Percentiles rank a stretch among this genome's conserved stretches.
Conservation (phyloP, 2,888 invertebrate species). For the Dynastes grantii region DNA sequence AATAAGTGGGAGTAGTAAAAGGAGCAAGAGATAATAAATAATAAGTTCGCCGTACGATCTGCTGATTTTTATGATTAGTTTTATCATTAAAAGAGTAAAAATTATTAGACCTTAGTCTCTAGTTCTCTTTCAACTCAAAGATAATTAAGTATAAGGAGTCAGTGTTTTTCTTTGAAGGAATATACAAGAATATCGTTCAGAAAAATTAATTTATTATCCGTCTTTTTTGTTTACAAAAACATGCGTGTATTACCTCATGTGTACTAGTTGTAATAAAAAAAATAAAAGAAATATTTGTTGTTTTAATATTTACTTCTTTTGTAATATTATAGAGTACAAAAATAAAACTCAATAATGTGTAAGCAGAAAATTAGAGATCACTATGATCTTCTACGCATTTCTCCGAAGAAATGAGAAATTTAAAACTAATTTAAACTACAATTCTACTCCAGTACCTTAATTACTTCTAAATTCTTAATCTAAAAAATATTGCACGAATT, state of each 20-base stretch:
- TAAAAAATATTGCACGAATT: constrained; percentile 42
- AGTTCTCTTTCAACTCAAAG: no score
- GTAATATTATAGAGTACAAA: constrained; percentile 7
- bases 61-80: no score
- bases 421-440: background rate
- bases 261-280: constrained; percentile 18
- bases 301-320: constrained; percentile 7
- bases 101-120: no score
- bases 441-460: constrained; percentile 16
- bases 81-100: no score
- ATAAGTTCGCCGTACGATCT: no score
- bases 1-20: no score
- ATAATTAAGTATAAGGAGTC: no score
- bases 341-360: background rate
- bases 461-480: constrained; percentile 1
- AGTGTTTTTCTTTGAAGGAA: no score
- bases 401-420: background rate
- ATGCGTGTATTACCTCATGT: background rate
- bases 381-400: constrained; percentile 11
- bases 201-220: background rate
- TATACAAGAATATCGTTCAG: no score
- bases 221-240: no score
- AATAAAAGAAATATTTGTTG: background rate
- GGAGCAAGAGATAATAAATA: no score
- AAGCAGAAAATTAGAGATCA: constrained; percentile 11